Percentiles rank a stretch among this genome's conserved stretches.
These are phyloP conservation scores for Telenomus remus DNA, from an alignment of 1,140 invertebrate genomes.

Conservation along the genomic window DNA sequence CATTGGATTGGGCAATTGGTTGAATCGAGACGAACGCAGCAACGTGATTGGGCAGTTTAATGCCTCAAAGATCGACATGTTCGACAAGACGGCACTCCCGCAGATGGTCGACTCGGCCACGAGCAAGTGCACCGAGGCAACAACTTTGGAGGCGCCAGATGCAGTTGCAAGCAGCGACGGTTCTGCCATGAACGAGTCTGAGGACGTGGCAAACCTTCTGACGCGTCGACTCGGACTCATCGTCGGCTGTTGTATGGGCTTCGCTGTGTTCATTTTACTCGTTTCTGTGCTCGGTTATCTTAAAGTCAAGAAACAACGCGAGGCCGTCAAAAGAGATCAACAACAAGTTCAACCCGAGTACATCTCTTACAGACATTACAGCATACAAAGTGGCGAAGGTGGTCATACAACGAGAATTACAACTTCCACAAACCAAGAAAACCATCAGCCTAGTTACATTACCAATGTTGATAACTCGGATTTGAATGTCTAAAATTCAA, in stretches of 20 bases:
- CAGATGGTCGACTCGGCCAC: constrained; percentile 82
- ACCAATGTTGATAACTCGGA: constrained; percentile 51
- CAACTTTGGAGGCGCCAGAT: constrained; percentile 82
- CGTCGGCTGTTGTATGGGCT: constrained; percentile 88
- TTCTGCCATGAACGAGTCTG: constrained; percentile 77
- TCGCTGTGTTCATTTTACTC: constrained; percentile 88
- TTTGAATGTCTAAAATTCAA: constrained; percentile 51
- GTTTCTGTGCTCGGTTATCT: constrained; percentile 89
- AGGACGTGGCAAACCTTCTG: constrained; percentile 75
- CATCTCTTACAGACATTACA: constrained; percentile 83
- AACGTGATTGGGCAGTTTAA: constrained; percentile 59
- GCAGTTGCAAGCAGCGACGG: constrained; percentile 76
- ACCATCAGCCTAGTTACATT: constrained; percentile 47
- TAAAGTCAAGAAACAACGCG: constrained; percentile 88
- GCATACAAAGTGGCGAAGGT: constrained; percentile 75
- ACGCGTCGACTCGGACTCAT: constrained; percentile 88
- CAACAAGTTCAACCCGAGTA: constrained; percentile 80
- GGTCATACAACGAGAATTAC: constrained; percentile 35
- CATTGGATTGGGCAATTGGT: constrained; percentile 85
- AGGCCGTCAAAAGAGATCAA: constrained; percentile 82
- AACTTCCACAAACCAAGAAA: constrained; percentile 45
- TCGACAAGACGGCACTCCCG: constrained; percentile 56
- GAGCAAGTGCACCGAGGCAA: constrained; percentile 84
- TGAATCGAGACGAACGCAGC: constrained; percentile 55
- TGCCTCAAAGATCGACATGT: constrained; percentile 62